These are phyloP conservation scores for Eristalis pertinax DNA, from an alignment of 2,888 invertebrate genomes.

Conservation along the genomic window DNA sequence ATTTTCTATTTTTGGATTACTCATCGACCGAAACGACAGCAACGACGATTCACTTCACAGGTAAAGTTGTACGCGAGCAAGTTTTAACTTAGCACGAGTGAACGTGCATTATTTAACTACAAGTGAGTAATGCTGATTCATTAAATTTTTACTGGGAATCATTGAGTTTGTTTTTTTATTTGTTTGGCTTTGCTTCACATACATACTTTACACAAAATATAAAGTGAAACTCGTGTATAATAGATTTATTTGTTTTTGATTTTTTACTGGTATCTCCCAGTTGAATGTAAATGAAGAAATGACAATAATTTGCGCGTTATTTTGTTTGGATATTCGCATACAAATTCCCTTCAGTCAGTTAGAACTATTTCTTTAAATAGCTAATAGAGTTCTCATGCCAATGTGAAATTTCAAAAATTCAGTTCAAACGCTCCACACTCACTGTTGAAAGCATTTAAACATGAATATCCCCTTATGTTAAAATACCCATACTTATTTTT, in stretches of 20 bases:
- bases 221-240: neutral
- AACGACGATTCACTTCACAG: constrained; percentile 43
- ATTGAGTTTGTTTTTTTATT: neutral
- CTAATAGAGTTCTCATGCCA: neutral
- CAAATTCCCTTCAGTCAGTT: neutral
- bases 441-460: too few relatives aligned
- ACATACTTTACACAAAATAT: neutral
- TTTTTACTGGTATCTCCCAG: neutral
- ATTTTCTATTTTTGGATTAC: constrained; percentile 60
- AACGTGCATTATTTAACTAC: constrained; percentile 13
- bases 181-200: neutral
- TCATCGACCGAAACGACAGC: constrained; percentile 50
- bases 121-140: constrained; percentile 36
- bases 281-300: neutral
- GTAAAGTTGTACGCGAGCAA: constrained; percentile 35
- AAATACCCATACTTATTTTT: too few relatives aligned
- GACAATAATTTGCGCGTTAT: neutral
- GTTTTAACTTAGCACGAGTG: constrained; percentile 27
- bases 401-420: too few relatives aligned
- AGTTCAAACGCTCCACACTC: too few relatives aligned
- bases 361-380: neutral
- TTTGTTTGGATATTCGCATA: neutral
- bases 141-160: constrained; percentile 4
- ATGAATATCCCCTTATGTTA: too few relatives aligned
- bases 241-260: neutral